Conservation (phyloP, 1,140 invertebrate genomes). For the Coelopa frigida region DNA sequence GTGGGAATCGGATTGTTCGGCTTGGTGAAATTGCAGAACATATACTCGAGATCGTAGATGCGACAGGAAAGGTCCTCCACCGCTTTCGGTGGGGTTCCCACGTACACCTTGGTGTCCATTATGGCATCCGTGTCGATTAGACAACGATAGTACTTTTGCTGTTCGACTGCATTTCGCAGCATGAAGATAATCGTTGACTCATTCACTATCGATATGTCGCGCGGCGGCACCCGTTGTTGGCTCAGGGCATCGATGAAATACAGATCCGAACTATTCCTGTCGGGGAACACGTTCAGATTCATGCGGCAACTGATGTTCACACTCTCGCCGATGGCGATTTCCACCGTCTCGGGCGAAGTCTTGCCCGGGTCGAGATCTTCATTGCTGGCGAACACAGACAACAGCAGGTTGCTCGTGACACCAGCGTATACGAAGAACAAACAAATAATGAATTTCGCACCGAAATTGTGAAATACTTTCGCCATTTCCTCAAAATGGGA, state of each 20-base stretch:
- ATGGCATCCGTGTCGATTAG: constrained; percentile 10
- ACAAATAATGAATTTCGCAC: no score
- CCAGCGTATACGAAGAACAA: no score
- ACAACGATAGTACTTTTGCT: constrained; percentile 5
- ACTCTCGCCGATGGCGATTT: constrained; percentile 7
- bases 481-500: no score
- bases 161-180: constrained; percentile 9
- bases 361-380: constrained; percentile 9
- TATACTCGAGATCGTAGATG: constrained; percentile 15
- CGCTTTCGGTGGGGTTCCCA: constrained; percentile 4
- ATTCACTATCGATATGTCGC: constrained; percentile 7
- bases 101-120: constrained; percentile 9
- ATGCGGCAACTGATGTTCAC: constrained; percentile 13
- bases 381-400: no score
- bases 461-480: no score
- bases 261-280: constrained; percentile 5
- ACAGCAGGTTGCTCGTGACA: no score
- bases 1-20: constrained; percentile 12
- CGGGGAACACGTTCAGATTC: constrained; percentile 8
- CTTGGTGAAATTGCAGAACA: constrained; percentile 16
- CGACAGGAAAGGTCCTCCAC: constrained; percentile 7
- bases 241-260: constrained; percentile 7
- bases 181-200: constrained; percentile 8
- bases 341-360: constrained; percentile 3
- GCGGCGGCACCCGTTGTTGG: background rate